Conservation (phyloP, 2,888 invertebrate species). For the Lucinisca nassula region DNA sequence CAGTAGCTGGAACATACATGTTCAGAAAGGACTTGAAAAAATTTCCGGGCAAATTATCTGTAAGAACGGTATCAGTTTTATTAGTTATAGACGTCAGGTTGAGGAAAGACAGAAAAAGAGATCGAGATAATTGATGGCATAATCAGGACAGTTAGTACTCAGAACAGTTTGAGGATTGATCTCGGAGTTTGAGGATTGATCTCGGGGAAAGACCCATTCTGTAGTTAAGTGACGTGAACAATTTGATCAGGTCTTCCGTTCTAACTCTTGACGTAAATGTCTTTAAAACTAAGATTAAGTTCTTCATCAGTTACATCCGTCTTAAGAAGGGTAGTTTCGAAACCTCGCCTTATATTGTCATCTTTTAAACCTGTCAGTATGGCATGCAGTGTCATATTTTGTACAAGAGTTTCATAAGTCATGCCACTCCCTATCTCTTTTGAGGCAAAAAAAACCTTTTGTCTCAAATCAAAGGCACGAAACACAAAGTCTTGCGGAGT, state of each 20-base stretch:
- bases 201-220: neutral
- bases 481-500: conserved; percentile 8
- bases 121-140: neutral
- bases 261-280: neutral
- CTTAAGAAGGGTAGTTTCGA: neutral
- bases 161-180: neutral
- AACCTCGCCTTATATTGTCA: neutral
- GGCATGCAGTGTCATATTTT: neutral
- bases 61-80: neutral
- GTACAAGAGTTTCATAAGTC: neutral
- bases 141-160: neutral
- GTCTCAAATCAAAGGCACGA: conserved; percentile 7
- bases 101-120: neutral
- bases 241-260: neutral
- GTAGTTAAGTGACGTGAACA: neutral
- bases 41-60: neutral
- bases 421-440: neutral
- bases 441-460: conserved; percentile 13
- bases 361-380: neutral
- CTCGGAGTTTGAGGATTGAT: neutral
- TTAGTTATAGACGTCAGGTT: neutral
- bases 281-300: neutral
- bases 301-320: neutral
- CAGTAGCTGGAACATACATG: neutral
- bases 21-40: neutral